Evolutionary conservation across 2,888 invertebrate species (phyloP), one percentile per base, ranked within the genome.

Genomic region (Andrena praecox): DNA sequence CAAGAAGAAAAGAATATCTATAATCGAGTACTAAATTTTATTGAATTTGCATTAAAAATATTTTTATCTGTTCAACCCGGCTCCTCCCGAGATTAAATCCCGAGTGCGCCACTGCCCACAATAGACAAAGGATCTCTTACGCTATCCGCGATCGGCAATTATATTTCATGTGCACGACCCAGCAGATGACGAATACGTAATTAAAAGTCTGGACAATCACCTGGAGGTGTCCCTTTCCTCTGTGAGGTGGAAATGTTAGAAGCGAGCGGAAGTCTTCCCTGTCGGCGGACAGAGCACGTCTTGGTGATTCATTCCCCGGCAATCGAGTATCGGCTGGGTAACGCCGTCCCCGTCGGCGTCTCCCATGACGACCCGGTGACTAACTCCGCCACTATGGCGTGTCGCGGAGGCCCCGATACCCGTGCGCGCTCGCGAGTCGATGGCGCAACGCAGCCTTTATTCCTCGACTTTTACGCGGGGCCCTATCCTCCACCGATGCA

Each of bases 351-450:
- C 70, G 60, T 64, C 68, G 76, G 66, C 72, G 42, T 83, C 87
- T 85, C 50, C 66, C 84, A 77, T 81, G 82, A 82, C 80, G 77
- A 70, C 48, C 80, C 67, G 80, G 77, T 87, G 86, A 87, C 86
- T 87, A 87, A 87, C 73, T 70, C 80, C 85, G 56, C 62, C 64
- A 68, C 76, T 50, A 71, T 83, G 83, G 62, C 73, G 80, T 77
- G 79, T 81, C 84, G 76, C 75, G 76, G 67, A 27, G 52, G 54
- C 70, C 71, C 75, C 68, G 68, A 81, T 66, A 68, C 60, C 59
- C 54, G 68, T 54, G 66, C 35, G 70, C 67, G 77, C 62, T 29
- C 20, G 33, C 70, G 62, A 77, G 62, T 12, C 86, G 79, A 84
- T 86, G 84, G 84, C 85, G 87, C 76, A 86, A 85, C 71, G 50